Conservation (phyloP, 2,888 invertebrate genomes). For the Allygus modestus region DNA sequence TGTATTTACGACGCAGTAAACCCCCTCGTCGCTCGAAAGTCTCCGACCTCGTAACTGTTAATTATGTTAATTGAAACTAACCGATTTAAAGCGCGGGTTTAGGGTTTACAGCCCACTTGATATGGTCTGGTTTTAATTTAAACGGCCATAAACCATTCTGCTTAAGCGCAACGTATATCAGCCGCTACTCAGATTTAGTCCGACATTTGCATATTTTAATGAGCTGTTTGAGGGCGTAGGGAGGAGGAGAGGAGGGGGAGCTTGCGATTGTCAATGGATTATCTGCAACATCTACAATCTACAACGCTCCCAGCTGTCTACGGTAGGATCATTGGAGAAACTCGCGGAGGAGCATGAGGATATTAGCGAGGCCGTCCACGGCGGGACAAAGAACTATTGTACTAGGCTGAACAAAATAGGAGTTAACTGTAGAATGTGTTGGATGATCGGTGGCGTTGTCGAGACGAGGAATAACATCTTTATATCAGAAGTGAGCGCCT, state of each 20-base stretch:
- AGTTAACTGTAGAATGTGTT: background rate
- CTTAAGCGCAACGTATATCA: conserved; percentile 52
- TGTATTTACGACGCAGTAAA: conserved; percentile 34
- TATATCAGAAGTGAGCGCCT: no score
- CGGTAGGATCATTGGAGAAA: background rate
- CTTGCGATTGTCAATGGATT: conserved; percentile 30
- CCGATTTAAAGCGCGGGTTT: conserved; percentile 35
- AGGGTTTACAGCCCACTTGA: conserved; percentile 47
- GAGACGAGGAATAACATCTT: no score
- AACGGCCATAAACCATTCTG: conserved; percentile 56
- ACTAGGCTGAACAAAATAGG: background rate
- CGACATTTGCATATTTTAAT: conserved; percentile 55
- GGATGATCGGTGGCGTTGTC: no score
- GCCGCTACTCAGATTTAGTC: conserved; percentile 44
- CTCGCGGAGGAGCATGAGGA: background rate
- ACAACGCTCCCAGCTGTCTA: background rate
- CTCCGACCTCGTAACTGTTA: conserved; percentile 29
- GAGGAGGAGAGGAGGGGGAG: background rate
- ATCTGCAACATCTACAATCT: conserved; percentile 21
- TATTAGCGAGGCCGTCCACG: background rate
- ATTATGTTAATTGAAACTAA: conserved; percentile 55
- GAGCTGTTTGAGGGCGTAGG: conserved; percentile 34
- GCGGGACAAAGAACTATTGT: conserved; percentile 4
- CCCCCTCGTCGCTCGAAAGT: conserved; percentile 12
- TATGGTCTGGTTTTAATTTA: conserved; percentile 57